Evolutionary conservation across 2,113 vertebrate genomes (phyloP).

Genomic region (Melozone crissalis): DNA sequence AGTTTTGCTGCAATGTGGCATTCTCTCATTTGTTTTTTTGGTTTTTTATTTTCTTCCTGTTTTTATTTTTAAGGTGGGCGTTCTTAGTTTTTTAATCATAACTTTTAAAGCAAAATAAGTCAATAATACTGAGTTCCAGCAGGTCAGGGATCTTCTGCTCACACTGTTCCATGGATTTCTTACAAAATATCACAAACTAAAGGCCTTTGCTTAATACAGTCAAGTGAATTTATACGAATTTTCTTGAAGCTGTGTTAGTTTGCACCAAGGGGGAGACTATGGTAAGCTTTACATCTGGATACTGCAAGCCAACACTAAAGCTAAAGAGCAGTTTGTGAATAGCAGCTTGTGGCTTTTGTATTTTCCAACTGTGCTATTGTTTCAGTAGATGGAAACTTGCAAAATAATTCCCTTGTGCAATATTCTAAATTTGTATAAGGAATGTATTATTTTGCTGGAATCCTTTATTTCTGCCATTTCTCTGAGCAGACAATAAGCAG

Average conservation of each 20-base stretch:
- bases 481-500: not conserved
- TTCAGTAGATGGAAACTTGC: not conserved
- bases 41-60: not conserved
- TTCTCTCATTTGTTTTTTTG: not conserved
- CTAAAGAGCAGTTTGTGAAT: not conserved
- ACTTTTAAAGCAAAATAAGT: not conserved
- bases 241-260: not conserved
- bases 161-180: not conserved
- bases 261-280: not conserved
- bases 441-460: constrained; percentile 1
- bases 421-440: not conserved
- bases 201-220: not conserved
- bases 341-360: not conserved
- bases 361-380: not conserved
- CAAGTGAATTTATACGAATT: not conserved
- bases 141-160: not conserved
- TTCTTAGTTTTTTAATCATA: not conserved
- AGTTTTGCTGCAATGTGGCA: not conserved
- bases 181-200: not conserved
- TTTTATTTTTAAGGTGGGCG: not conserved
- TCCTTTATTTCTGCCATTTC: not conserved
- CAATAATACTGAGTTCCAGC: not conserved
- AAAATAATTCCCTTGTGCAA: not conserved
- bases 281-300: not conserved
- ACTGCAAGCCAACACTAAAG: not conserved